Evolutionary conservation across 2,113 vertebrate genomes (phyloP).

Genomic region (Trogon surrucura): DNA sequence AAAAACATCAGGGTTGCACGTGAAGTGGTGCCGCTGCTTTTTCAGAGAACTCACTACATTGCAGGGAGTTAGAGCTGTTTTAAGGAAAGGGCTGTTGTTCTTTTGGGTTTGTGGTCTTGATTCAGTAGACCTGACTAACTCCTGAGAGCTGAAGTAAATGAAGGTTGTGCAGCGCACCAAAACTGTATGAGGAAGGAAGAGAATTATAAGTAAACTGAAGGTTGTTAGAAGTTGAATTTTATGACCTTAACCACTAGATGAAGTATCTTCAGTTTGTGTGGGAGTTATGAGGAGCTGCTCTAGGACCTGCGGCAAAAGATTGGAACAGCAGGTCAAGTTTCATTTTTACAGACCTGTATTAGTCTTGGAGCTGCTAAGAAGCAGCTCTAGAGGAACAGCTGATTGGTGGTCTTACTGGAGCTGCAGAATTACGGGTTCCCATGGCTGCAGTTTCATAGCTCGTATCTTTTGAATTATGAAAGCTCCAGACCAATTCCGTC

Average conservation of each 20-base stretch:
- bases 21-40: background rate
- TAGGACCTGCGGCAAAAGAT: background rate
- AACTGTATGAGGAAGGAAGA: background rate
- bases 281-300: background rate
- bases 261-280: background rate
- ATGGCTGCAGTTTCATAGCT: slow-evolving; percentile 50
- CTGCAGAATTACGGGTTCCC: slow-evolving; percentile 5
- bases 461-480: slow-evolving; percentile 50
- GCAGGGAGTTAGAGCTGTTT: background rate
- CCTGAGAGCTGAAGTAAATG: background rate
- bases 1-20: background rate
- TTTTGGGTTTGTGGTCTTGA: background rate
- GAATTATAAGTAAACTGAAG: background rate
- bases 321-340: background rate
- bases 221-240: background rate
- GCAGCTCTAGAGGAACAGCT: background rate
- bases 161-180: background rate
- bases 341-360: background rate
- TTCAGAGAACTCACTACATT: background rate
- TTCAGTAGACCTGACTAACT: background rate
- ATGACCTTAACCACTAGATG: background rate
- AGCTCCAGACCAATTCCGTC: slow-evolving; percentile 21
- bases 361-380: background rate
- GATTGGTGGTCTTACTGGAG: slow-evolving; percentile 4
- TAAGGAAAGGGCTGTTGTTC: background rate